Base-by-base conservation (phyloP, 2,888 invertebrate species). In the Scaptomyza caliginosa region DNA sequence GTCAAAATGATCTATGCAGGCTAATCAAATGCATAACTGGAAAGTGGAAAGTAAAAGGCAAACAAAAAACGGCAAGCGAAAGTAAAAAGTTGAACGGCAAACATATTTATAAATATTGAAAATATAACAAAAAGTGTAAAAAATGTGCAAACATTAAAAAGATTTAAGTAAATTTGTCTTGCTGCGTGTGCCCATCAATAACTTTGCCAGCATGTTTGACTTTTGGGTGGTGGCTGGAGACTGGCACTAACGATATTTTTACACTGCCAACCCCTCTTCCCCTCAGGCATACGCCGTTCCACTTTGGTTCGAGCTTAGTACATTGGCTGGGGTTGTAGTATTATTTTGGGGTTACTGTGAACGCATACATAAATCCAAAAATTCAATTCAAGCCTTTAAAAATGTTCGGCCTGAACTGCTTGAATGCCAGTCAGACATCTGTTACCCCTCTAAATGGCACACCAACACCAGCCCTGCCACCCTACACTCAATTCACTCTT, bases 151-250 rank as follows among this genome's bases (percentile, higher is more conserved):
- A 85, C 88, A 87, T 87, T 84, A 87, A 85, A 84, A 74, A 84
- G 83, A 84, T 84, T 87, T 84, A 85, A 79, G 77, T 83, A 82
- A 87, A 84, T 87, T 84, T 87, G 86, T 84, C 83, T 85, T 84
- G 72, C 65, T 77, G 83, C 86, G 83, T 82, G 80, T 34, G 72
- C 70, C 86, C 88, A 84, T 84, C 83, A 87, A 84, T 84, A 87
- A 82, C 88, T 71, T 74, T 74, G 70, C 63, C 81, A 80, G 81
- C 84, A 77, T 86, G 83, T 82, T 82, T 86, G 85, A 84, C 77
- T 80, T 81, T 34, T 57, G 48, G 55, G 49, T 16, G 7, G 8
- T 2, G 1, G 28, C 2, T 23, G 42, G 16, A 42, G 57, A 3
- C 4, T 30, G 28, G 28, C 48, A 59, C 60, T 43, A 50, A 50